Conservation (phyloP, 1,140 invertebrate genomes). For the Agraylea sexmaculata region DNA sequence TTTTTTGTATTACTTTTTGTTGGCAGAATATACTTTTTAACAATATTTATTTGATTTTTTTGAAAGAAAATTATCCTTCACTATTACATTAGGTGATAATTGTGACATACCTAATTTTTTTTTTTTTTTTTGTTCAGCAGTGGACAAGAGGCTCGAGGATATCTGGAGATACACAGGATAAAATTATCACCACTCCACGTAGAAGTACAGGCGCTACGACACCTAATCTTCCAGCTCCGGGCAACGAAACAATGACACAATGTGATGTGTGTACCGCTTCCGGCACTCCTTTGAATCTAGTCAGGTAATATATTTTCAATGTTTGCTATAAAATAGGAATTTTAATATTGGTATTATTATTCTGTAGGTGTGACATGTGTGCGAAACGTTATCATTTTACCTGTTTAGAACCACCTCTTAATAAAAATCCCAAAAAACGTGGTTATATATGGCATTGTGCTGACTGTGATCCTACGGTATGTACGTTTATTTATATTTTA, state of each 20-base stretch:
- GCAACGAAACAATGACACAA: slow-evolving; percentile 31
- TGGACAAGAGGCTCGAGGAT: slow-evolving; percentile 6
- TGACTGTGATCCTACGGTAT: slow-evolving; percentile 84
- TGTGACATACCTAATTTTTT: no score
- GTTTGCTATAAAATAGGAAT: not conserved
- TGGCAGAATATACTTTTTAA: no score
- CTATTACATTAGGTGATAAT: no score
- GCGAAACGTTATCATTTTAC: slow-evolving; percentile 80
- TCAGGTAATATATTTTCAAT: slow-evolving; percentile 40
- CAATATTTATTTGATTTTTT: not conserved
- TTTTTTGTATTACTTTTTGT: no score
- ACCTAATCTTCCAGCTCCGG: slow-evolving; percentile 20
- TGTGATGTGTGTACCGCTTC: slow-evolving; percentile 54
- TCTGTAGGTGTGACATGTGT: slow-evolving; percentile 81
- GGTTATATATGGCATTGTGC: slow-evolving; percentile 94
- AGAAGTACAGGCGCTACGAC: slow-evolving; percentile 19
- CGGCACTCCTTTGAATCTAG: slow-evolving; percentile 52
- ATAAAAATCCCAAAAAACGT: slow-evolving; percentile 84
- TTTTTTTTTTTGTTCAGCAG: not conserved
- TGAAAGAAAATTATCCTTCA: not conserved
- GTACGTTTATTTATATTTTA: slow-evolving; percentile 24
- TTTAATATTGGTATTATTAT: slow-evolving; percentile 4
- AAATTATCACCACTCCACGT: not conserved
- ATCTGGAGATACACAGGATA: not conserved
- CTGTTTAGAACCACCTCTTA: slow-evolving; percentile 83